These are phyloP conservation scores for Grallaria varia DNA, from an alignment of 2,113 vertebrate genomes.

Conservation along the genomic window DNA sequence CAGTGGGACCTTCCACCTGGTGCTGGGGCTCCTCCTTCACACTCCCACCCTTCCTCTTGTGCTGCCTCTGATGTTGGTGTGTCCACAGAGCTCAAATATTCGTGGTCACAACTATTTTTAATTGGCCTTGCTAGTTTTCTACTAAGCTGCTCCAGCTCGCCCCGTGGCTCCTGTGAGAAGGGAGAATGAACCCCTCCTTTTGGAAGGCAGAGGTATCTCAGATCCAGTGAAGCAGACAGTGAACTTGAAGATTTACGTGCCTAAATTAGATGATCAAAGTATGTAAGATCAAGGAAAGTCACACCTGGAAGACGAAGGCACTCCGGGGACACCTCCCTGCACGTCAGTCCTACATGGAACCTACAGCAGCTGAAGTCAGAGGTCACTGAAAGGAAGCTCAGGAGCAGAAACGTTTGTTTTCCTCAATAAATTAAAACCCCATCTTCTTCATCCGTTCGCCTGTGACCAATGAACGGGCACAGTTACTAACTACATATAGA, in stretches of 20 bases:
- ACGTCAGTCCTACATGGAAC: rapidly evolving
- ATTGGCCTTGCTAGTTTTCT: not conserved
- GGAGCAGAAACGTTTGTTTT: not conserved
- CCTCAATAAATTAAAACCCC: not conserved
- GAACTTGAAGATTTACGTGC: not conserved
- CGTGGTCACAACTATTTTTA: not conserved
- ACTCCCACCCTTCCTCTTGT: not conserved
- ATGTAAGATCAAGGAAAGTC: not conserved
- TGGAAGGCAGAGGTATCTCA: not conserved
- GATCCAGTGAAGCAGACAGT: not conserved
- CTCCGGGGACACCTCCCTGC: not conserved
- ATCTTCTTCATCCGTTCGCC: not conserved
- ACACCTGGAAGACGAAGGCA: not conserved
- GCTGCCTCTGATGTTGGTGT: not conserved
- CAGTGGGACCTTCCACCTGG: not conserved
- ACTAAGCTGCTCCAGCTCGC: not conserved
- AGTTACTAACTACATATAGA: not conserved
- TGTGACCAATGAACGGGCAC: not conserved
- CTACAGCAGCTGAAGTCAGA: not conserved
- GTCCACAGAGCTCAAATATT: not conserved
- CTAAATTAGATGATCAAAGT: not conserved
- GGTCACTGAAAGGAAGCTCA: not conserved
- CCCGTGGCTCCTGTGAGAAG: not conserved
- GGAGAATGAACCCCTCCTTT: not conserved
- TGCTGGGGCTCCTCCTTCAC: not conserved